phyloP scores from a whole-genome alignment of 2,888 invertebrate species.

The Molorchus minor region DNA sequence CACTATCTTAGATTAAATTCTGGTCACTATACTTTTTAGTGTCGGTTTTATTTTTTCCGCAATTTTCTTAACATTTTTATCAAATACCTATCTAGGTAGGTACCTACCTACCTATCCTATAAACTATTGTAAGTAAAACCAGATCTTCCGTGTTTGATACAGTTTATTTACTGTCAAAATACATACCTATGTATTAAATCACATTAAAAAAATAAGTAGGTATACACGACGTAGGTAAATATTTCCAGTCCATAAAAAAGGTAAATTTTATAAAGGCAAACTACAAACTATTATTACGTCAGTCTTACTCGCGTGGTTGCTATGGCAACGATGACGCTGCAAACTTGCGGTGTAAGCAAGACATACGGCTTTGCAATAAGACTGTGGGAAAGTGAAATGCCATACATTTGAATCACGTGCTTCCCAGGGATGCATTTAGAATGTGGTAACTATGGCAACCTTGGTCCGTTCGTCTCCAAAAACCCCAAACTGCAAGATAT shows the following conservation, averaged over 20 bases:
- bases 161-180: too few species aligned
- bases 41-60: too few species aligned
- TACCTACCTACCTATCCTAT: too few species aligned
- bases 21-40: too few species aligned
- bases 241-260: too few species aligned
- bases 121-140: too few species aligned
- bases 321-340: constrained; percentile 60
- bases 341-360: constrained; percentile 38
- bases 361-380: constrained; percentile 47
- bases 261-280: constrained; percentile 42
- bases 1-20: too few species aligned
- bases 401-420: constrained; percentile 23
- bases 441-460: constrained; percentile 51
- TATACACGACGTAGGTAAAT: neutral
- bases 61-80: too few species aligned
- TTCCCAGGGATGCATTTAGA: constrained; percentile 44
- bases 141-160: too few species aligned
- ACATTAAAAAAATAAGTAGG: constrained; percentile 9
- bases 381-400: constrained; percentile 27
- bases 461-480: constrained; percentile 43
- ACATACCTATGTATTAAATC: too few species aligned
- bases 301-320: constrained; percentile 54
- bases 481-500: constrained; percentile 28
- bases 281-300: constrained; percentile 52
- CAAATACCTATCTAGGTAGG: too few species aligned